These are phyloP conservation scores for Sphaerodactylus townsendi DNA, from an alignment of 2,113 vertebrate species.

Conservation along the genomic window DNA sequence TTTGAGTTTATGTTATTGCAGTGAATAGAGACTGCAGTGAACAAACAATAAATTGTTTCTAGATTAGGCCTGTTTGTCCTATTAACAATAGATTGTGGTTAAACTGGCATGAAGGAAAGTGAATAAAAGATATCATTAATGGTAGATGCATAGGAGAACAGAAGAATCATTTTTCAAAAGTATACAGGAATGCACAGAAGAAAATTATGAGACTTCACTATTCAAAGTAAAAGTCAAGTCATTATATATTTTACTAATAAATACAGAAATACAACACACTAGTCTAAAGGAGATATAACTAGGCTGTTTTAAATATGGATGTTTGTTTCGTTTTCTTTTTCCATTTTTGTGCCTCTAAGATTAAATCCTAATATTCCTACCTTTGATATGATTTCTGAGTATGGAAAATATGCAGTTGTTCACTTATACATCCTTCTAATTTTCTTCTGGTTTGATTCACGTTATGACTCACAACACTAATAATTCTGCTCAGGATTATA, in stretches of 20 bases:
- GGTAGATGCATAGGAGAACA: neutral
- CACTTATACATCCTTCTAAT: no score
- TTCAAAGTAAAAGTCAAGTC: neutral
- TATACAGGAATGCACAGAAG: neutral
- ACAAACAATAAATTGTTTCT: constrained; percentile 56
- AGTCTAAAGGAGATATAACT: neutral
- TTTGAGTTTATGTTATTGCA: constrained; percentile 19
- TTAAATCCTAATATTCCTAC: no score
- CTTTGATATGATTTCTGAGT: no score
- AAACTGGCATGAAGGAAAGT: constrained; percentile 19
- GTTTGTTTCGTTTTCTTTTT: neutral
- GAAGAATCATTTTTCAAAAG: neutral
- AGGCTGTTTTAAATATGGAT: neutral
- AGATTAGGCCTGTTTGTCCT: constrained; percentile 40
- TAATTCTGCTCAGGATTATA: no score
- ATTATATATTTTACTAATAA: neutral
- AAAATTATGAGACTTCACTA: neutral
- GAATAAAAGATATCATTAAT: constrained; percentile 44
- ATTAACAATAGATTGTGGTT: constrained; percentile 24
- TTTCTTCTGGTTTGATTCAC: no score
- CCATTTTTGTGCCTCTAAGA: no score
- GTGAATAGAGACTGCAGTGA: constrained; percentile 52
- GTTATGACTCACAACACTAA: no score
- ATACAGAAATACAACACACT: neutral
- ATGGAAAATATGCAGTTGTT: no score